phyloP scores from a whole-genome alignment of 2,113 vertebrate genomes.

The Manacus vitellinus region DNA sequence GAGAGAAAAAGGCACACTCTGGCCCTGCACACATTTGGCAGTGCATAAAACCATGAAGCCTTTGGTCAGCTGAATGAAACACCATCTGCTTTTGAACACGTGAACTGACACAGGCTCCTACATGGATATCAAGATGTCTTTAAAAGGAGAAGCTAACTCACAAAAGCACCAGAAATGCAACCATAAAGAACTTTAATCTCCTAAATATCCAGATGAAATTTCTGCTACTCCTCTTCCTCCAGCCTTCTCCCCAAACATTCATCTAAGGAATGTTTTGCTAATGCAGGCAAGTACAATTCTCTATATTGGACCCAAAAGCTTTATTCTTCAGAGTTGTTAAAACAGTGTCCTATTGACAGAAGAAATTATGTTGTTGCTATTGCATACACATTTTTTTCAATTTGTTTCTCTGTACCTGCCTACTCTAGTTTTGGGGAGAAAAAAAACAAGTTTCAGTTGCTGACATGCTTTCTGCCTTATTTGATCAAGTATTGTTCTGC shows the following conservation, averaged over 20 bases:
- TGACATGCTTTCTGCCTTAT: conserved; percentile 14
- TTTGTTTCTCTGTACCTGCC: conserved; percentile 58
- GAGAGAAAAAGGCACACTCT: neutral
- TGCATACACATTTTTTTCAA: conserved; percentile 46
- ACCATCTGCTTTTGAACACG: neutral
- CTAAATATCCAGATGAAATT: neutral
- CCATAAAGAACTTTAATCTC: neutral
- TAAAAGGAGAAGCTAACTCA: neutral
- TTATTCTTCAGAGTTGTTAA: conserved; percentile 51
- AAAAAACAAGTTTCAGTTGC: conserved; percentile 12
- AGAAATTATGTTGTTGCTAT: conserved; percentile 58
- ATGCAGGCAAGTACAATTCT: conserved; percentile 20
- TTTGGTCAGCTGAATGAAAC: neutral
- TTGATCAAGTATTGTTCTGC: conserved; percentile 36
- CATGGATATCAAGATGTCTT: neutral
- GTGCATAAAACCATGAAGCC: neutral
- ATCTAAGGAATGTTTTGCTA: neutral
- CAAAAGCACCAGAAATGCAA: neutral
- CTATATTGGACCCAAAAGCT: conserved; percentile 29
- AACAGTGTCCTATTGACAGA: conserved; percentile 45
- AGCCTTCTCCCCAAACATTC: neutral
- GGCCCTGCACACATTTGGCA: neutral
- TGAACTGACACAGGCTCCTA: neutral
- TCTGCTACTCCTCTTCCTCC: neutral
- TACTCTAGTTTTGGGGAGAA: conserved; percentile 33